These are phyloP conservation scores for Synanthedon tipuliformis DNA, from an alignment of 2,888 invertebrate species.

Conservation along the genomic window DNA sequence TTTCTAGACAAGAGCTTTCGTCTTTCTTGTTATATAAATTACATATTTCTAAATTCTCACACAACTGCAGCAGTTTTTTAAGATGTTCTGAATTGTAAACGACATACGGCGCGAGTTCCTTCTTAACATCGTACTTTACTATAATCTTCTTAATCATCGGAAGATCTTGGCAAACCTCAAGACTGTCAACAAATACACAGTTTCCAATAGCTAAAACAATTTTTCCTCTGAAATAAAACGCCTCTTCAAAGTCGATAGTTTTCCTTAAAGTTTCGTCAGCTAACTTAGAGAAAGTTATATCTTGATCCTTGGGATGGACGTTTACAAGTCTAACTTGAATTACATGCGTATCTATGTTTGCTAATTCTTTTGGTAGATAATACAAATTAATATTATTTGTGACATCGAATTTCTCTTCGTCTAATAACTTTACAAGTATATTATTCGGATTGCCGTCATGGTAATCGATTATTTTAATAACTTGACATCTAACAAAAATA, in stretches of 20 bases:
- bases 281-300: slow-evolving; percentile 43
- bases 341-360: slow-evolving; percentile 49
- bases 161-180: slow-evolving; percentile 70
- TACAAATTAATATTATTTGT: slow-evolving; percentile 50
- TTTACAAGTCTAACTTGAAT: slow-evolving; percentile 43
- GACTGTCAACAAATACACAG: slow-evolving; percentile 73
- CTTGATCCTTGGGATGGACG: slow-evolving; percentile 47
- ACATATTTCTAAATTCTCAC: slow-evolving; percentile 24
- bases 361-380: slow-evolving; percentile 62
- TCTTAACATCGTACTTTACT: slow-evolving; percentile 65
- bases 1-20: not conserved
- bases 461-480: slow-evolving; percentile 52
- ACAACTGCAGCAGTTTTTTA: slow-evolving; percentile 50
- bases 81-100: slow-evolving; percentile 59
- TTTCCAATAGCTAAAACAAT: slow-evolving; percentile 71
- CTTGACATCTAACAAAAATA: slow-evolving; percentile 68
- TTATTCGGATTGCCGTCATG: slow-evolving; percentile 30
- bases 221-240: slow-evolving; percentile 49
- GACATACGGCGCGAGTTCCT: slow-evolving; percentile 53
- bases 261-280: slow-evolving; percentile 31
- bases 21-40: slow-evolving; percentile 6
- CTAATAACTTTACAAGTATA: slow-evolving; percentile 69
- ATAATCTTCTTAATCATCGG: slow-evolving; percentile 56
- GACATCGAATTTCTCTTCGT: slow-evolving; percentile 64
- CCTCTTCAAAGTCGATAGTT: slow-evolving; percentile 34